phyloP scores from a whole-genome alignment of 1,140 invertebrate species.

The Drosophila pachea region DNA sequence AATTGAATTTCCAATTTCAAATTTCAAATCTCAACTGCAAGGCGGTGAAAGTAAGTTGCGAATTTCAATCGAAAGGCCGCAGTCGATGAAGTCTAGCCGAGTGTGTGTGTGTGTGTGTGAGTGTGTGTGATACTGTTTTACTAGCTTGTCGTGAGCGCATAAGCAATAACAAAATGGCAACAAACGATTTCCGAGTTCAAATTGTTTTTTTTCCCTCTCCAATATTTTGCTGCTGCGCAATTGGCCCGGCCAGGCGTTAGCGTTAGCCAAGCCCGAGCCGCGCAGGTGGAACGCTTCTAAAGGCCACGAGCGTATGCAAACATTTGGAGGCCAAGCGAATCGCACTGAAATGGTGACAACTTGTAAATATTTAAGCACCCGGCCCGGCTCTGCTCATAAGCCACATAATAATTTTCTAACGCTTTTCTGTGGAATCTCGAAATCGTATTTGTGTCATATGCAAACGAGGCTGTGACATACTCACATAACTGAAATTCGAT shows the following conservation, averaged over 20 bases:
- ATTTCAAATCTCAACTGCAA: constrained; percentile 53
- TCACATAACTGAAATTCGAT: constrained; percentile 61
- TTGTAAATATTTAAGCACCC: constrained; percentile 47
- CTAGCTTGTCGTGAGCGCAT: constrained; percentile 53
- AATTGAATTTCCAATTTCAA: constrained; percentile 56
- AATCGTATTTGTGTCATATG: constrained; percentile 63
- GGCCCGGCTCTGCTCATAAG: constrained; percentile 46
- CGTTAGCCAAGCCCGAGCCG: constrained; percentile 1
- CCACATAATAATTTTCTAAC: constrained; percentile 40
- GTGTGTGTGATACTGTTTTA: constrained; percentile 36
- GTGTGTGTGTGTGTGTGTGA: constrained; percentile 13
- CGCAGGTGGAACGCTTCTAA: constrained; percentile 51
- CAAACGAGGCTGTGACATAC: constrained; percentile 55
- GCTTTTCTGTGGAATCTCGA: constrained; percentile 8
- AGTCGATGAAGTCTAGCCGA: constrained; percentile 30
- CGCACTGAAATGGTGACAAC: constrained; percentile 53
- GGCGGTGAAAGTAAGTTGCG: constrained; percentile 61
- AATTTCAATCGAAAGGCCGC: constrained; percentile 35
- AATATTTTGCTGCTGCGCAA: constrained; percentile 42
- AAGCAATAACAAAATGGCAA: constrained; percentile 24
- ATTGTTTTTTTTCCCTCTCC: constrained; percentile 21
- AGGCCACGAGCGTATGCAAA: constrained; percentile 60
- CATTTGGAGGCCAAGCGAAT: constrained; percentile 53
- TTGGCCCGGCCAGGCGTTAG: constrained; percentile 6
- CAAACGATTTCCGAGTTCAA: constrained; percentile 43